Base-by-base conservation (phyloP, 2,888 invertebrate genomes). In the Petrolisthes manimaculis region DNA sequence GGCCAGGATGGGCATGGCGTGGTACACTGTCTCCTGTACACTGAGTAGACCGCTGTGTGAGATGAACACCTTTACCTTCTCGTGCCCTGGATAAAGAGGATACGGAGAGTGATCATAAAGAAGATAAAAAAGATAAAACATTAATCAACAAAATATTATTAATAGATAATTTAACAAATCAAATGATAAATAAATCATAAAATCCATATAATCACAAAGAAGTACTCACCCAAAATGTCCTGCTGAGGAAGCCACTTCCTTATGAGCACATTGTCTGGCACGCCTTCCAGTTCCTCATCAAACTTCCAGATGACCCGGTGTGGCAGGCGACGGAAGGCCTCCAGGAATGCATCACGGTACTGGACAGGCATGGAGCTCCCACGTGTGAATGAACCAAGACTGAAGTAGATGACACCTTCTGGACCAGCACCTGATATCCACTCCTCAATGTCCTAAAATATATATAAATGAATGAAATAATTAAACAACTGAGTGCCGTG, bases 291-390 rank as follows among this genome's bases (percentile, higher is more conserved):
- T 12, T 84, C 75, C 18, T 61, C 83, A 71, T 88, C 88, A 24
- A 56, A 88, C 53, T 88, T 88, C 88, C 86, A 86, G 24, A 86
- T 18, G 54, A 83, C 83, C 51, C 82, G 81, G 55, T 86, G 97
- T 18, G 94, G 95, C 91, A 96, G 97, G 92, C 96, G 97, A 92
- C 95, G 96, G 75, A 95, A 96, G 92, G 94, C 95, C 5, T 96
- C 97, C 0, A 93, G 96, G 90, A 96, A 96, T 91, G 94, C 95
- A 90, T 96, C 96, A 0, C 94, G 97, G 8, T 97, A 96, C 93
- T 97, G 96, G 96, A 96, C 96, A 0, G 97, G 97, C 92, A 97
- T 97, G 92, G 96, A 97, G 0, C 94, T 97, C 14, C 94, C 96
- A 80, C 96, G 97, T 92, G 95, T 95, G 92, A 96, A 96, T 0